phyloP scores from a whole-genome alignment of 2,797 vertebrate species.

The Coreius guichenoti region DNA sequence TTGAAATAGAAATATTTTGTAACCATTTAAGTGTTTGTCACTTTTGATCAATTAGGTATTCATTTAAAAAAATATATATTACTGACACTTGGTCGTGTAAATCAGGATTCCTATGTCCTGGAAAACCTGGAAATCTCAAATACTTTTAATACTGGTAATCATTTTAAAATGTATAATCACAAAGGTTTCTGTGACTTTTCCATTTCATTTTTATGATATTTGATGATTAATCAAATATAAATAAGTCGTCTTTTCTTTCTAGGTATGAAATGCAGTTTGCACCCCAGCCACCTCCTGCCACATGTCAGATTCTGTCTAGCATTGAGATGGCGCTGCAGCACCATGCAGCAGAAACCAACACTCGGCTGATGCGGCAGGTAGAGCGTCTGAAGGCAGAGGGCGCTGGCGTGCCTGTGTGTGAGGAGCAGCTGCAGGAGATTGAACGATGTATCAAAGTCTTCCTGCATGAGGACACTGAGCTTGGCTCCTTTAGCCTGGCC shows the following conservation, averaged over 20 bases:
- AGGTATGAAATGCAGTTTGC: conserved; percentile 94
- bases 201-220: not conserved
- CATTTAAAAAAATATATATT: not conserved
- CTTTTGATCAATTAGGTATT: not conserved
- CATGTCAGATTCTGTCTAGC: conserved; percentile 88
- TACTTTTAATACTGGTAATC: not conserved
- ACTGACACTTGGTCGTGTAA: not conserved
- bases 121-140: not conserved
- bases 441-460: conserved; percentile 95
- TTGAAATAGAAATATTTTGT: too few relatives aligned
- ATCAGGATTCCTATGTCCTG: not conserved
- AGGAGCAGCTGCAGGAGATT: conserved; percentile 97
- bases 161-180: not conserved
- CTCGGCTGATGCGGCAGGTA: conserved; percentile 86
- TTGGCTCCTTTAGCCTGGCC: conserved; percentile 90
- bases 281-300: conserved; percentile 84
- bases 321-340: conserved; percentile 92
- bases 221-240: not conserved
- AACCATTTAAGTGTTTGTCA: too few relatives aligned
- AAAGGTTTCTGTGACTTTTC: not conserved
- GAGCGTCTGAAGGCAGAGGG: conserved; percentile 94
- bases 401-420: conserved; percentile 85
- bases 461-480: conserved; percentile 90
- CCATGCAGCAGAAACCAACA: conserved; percentile 90
- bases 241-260: not conserved